phyloP scores from a whole-genome alignment of 2,888 invertebrate species.

The Baronia brevicornis region DNA sequence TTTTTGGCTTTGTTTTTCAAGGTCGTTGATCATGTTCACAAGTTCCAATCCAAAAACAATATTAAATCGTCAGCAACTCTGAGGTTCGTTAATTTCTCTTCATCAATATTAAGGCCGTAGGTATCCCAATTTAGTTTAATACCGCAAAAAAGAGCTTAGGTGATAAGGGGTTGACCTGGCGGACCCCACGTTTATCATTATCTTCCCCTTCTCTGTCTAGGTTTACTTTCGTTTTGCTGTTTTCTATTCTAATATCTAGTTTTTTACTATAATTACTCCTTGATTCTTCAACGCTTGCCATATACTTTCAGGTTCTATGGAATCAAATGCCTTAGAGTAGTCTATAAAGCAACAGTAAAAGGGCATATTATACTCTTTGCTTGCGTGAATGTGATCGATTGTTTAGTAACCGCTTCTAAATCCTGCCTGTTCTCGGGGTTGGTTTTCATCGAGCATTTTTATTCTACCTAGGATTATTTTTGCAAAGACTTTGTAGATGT shows the following conservation, averaged over 20 bases:
- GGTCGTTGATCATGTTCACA: too few relatives aligned
- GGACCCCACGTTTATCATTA: too few relatives aligned
- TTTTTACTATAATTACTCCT: slow-evolving; percentile 9
- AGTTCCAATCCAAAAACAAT: too few relatives aligned
- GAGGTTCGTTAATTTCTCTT: too few relatives aligned
- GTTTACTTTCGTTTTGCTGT: too few relatives aligned
- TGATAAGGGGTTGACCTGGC: slow-evolving; percentile 14
- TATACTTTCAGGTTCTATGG: slow-evolving; percentile 15
- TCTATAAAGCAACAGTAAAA: too few relatives aligned
- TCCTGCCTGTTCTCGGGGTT: slow-evolving; percentile 13
- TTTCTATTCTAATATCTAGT: too few relatives aligned
- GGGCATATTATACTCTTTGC: slow-evolving; percentile 10
- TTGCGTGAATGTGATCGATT: slow-evolving; percentile 14
- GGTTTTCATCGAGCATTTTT: slow-evolving; percentile 12
- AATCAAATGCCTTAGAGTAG: slow-evolving; percentile 19
- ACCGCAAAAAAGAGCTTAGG: slow-evolving; percentile 13
- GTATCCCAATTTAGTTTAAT: slow-evolving; percentile 11
- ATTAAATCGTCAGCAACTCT: too few relatives aligned
- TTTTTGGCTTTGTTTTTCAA: too few relatives aligned
- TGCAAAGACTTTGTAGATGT: slow-evolving; percentile 7
- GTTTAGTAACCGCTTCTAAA: slow-evolving; percentile 12
- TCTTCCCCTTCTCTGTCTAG: too few relatives aligned
- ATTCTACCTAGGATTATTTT: too few relatives aligned
- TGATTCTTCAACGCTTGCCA: slow-evolving; percentile 16
- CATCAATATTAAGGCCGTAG: too few relatives aligned